phyloP scores from a whole-genome alignment of 2,113 vertebrate species.

The Phylloscopus trochiloides region DNA sequence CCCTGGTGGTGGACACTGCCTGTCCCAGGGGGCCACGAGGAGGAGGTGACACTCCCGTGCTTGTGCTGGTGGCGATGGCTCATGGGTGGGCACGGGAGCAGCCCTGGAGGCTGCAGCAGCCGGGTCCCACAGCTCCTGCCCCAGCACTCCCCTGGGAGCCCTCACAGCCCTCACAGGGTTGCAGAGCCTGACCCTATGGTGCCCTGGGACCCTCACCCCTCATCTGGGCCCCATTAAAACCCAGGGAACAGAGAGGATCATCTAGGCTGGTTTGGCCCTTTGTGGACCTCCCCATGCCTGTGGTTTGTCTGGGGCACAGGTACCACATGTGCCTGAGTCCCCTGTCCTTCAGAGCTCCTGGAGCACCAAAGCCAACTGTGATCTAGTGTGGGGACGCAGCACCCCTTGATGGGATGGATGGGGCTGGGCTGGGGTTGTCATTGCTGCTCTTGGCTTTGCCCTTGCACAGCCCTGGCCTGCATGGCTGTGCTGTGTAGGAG shows the following conservation, averaged over 20 bases:
- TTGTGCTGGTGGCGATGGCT: accelerated
- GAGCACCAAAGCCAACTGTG: accelerated
- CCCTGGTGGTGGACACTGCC: not conserved
- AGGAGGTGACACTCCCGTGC: not conserved
- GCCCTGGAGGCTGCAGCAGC: not conserved
- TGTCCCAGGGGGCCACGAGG: not conserved
- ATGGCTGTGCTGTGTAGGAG: not conserved
- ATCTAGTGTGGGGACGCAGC: not conserved
- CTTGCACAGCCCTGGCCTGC: not conserved
- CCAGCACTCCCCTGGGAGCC: not conserved
- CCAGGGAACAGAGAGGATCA: not conserved
- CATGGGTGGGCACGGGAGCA: accelerated
- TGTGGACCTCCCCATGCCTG: accelerated
- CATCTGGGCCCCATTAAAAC: not conserved
- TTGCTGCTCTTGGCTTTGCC: not conserved
- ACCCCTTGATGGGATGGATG: not conserved
- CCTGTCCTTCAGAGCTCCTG: not conserved
- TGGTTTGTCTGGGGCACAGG: not conserved
- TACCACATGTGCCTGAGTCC: accelerated
- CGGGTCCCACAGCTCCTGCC: not conserved
- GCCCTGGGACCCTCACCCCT: not conserved
- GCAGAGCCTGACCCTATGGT: not conserved
- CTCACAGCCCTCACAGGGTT: not conserved
- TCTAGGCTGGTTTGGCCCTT: not conserved
- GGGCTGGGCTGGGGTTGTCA: not conserved